phyloP scores from a whole-genome alignment of 2,113 vertebrate species.

The Deroptyus accipitrinus region DNA sequence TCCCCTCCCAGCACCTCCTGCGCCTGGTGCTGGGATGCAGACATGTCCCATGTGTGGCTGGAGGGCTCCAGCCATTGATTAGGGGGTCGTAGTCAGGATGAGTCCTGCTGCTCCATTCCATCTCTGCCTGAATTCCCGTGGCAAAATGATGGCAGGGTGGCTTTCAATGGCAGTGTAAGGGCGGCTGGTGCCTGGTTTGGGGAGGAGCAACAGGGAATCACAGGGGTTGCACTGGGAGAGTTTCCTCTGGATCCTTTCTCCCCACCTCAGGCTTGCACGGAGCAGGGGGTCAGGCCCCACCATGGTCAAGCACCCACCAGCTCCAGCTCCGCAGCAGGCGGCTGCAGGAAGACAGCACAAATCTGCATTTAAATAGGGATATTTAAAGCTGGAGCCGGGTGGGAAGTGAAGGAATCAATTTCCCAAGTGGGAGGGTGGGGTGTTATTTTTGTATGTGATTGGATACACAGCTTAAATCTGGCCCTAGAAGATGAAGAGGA shows the following conservation, averaged over 20 bases:
- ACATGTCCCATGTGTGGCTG: neutral
- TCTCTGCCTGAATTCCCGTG: neutral
- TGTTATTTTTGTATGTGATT: conserved; percentile 50
- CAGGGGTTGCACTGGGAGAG: fast-evolving
- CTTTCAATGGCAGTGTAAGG: fast-evolving
- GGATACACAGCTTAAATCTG: conserved; percentile 28
- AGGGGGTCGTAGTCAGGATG: neutral
- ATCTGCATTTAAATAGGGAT: conserved; percentile 42
- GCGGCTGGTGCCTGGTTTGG: fast-evolving
- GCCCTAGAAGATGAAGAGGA: neutral
- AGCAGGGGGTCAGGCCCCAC: neutral
- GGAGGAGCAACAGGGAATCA: neutral
- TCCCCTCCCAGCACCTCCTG: neutral
- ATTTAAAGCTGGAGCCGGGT: conserved; percentile 54
- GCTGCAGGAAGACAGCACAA: neutral
- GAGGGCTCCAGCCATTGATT: neutral
- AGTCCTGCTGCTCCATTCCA: fast-evolving
- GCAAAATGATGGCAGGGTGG: fast-evolving
- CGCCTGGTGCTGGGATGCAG: neutral
- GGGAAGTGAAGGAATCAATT: conserved; percentile 56
- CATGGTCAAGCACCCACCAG: neutral
- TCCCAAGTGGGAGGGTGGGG: conserved; percentile 58
- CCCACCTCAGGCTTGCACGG: fast-evolving
- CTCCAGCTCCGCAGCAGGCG: neutral
- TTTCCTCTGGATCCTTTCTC: fast-evolving